Evolutionary conservation across 2,888 invertebrate genomes (phyloP), one percentile per base, ranked within the genome.

Genomic region (Pristionchus arcanus): DNA sequence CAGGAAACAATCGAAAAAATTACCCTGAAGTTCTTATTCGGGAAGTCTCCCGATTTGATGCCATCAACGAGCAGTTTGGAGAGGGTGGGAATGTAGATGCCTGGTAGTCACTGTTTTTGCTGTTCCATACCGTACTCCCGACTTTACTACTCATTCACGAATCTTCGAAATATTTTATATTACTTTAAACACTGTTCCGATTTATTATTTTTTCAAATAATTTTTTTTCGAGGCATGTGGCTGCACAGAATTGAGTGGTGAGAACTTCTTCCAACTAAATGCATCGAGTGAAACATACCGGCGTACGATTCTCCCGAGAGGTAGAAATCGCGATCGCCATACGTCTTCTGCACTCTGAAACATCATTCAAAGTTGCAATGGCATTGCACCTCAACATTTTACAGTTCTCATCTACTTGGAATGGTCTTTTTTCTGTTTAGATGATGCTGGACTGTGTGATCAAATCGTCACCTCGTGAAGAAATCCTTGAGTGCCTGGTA

Each of bases 261-360:
- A 31, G 34, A 15, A 15, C 3, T 74, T 74, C 0, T 19, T 31
- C 34, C 34, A 4, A 59, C 55, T 63, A 21, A 63, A 59, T 2
- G 34, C 25, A 16, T 16, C 55, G 13, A 25, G 31, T 42, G 63
- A 77, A 42, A 68, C 89, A 13, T 42, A 89, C 89, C 96, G 3
- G 95, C 96, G 90, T 96, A 96, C 87, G 96, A 96, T 92, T 96
- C 96, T 49, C 96, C 96, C n/a, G 96, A 95, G 42, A 96, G 94
- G 92, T 95, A 96, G 92, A 96, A 96, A 21, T 95, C 95, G 91
- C 95, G 95, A 13, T 93, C 92, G 28, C 91, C 92, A 90, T 95
- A 96, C 90, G 96, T 95, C 21, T 96, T 96, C 92, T 92, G 93
- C 90, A 95, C 92, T n/a, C 92, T 93, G 90, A 87, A 92, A 66